Base-by-base conservation (phyloP, 2,797 vertebrate genomes). In the Xiphorhynchus erythropygius region DNA sequence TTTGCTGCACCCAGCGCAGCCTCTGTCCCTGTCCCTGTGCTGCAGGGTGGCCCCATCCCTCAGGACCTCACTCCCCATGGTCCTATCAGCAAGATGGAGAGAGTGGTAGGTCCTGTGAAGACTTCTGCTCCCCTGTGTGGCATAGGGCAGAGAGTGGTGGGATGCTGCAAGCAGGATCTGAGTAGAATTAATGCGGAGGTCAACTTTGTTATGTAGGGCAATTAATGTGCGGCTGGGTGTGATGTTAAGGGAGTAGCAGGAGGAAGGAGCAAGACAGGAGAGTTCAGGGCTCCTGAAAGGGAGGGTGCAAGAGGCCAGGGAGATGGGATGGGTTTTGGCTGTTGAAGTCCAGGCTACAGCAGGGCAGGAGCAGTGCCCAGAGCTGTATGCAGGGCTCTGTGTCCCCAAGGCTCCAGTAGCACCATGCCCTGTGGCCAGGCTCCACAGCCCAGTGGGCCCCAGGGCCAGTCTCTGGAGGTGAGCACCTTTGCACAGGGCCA, bases 21-120 rank as follows among this genome's bases (percentile, higher is more conserved):
- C 23, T 56, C 35, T 69, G 35, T 44, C 53, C 30, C 79, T 30
- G 13, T 33, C 22, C 33, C 37, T 57, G 23, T 23, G 23, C 44
- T 70, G 17, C 44, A 50, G 57, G 7, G 21, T 28, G 84, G 35
- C 37, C 47, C 39, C 3, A 4, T n/a, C 7, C n/a, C 35, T 33
- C 60, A 28, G 53, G 24, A 44, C 37, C 53, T 78, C 0, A 0
- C 41, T 68, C 27, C 35, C 56, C 32, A 22, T 0, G 1, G 0
- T n/a, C 2, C 2, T 13, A 11, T 13, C 56, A 28, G 60, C 28
- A 35, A 28, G 33, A 33, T 1, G 18, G 10, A 47, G 37, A 14
- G 25, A 42, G 52, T 2, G 10, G 41, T 73, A 46, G 53, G 24
- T 27, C 35, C 63, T 30, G 30, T 6, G 25, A 75, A 44, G 39